A percentile compares a stretch with the other conserved stretches of the same genome.
Evolutionary conservation across 2,113 vertebrate genomes (phyloP).

Genomic region (Myrmophylax atrothorax): DNA sequence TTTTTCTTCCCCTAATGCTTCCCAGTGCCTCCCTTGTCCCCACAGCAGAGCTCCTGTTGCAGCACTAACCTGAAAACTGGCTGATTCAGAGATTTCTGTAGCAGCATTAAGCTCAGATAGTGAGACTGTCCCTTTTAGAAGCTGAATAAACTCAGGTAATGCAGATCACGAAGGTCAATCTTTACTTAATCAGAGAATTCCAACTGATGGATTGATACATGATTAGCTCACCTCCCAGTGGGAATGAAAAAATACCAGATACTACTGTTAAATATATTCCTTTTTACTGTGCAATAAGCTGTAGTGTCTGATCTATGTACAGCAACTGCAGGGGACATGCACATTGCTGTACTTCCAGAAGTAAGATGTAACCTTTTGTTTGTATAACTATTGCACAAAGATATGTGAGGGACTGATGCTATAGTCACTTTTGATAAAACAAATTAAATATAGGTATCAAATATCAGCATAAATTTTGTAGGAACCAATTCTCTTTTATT

Average conservation of each 20-base stretch:
- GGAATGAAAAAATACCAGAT: background rate
- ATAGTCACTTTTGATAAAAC: background rate
- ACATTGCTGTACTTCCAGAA: background rate
- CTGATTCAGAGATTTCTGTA: background rate
- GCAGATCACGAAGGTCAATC: background rate
- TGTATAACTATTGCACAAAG: background rate
- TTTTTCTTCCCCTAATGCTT: background rate
- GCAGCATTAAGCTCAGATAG: background rate
- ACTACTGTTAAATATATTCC: background rate
- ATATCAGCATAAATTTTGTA: background rate
- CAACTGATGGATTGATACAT: background rate
- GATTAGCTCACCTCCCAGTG: background rate
- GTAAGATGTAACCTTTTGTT: background rate
- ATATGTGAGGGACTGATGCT: background rate
- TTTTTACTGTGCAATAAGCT: background rate
- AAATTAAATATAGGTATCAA: background rate
- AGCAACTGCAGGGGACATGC: background rate
- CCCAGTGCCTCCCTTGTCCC: background rate
- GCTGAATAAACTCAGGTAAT: background rate
- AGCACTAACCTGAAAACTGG: background rate
- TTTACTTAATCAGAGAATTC: background rate
- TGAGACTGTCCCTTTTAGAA: background rate
- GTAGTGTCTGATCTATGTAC: background rate
- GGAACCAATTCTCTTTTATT: background rate
- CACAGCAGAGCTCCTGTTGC: background rate